phyloP scores from a whole-genome alignment of 2,797 vertebrate species.

The Orientallactaga sibirica region DNA sequence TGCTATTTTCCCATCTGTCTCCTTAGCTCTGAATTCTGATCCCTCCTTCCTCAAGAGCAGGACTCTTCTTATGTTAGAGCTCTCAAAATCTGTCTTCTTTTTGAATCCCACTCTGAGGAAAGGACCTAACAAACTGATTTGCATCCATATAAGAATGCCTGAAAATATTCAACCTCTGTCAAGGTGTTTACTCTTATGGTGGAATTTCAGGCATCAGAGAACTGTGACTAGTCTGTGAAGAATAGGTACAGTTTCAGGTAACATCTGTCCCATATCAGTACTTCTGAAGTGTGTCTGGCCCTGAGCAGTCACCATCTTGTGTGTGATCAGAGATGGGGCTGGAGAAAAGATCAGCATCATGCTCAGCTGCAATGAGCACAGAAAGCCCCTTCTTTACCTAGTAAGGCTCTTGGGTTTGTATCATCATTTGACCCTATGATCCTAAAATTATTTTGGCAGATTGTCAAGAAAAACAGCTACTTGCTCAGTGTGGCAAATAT shows the following conservation, averaged over 20 bases:
- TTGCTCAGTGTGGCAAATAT: not conserved
- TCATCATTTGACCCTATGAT: not conserved
- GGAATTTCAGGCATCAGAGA: not conserved
- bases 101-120: not conserved
- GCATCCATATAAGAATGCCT: not conserved
- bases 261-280: not conserved
- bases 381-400: not conserved
- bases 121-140: not conserved
- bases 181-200: not conserved
- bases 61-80: not conserved
- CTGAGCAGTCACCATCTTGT: not conserved
- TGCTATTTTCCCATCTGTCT: not conserved
- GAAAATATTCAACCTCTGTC: not conserved
- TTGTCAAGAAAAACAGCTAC: not conserved
- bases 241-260: not conserved
- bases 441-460: not conserved
- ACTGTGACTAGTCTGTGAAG: not conserved
- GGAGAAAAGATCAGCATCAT: not conserved
- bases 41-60: not conserved
- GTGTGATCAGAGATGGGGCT: not conserved
- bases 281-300: not conserved
- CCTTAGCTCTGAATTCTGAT: not conserved
- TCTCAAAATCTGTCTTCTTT: not conserved
- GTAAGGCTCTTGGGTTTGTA: not conserved
- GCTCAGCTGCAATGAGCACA: not conserved